Base-by-base conservation (phyloP, 2,888 invertebrate species). In the Gastrophysa polygoni region DNA sequence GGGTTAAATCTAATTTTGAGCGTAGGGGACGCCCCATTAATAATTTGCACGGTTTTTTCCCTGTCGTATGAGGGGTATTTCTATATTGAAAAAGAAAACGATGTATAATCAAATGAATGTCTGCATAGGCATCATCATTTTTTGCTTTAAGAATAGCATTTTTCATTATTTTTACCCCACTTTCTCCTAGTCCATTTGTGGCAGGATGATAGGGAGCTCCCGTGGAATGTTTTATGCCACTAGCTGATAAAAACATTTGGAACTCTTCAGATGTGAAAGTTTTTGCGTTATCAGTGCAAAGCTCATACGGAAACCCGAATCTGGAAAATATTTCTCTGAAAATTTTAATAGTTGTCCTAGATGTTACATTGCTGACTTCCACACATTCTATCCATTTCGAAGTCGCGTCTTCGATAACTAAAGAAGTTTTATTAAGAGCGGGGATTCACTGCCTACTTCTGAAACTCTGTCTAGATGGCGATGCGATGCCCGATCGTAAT, bases 151-250 rank as follows among this genome's bases (percentile, higher is more conserved):
- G 14, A 21, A 60, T 38, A n/a, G 49, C 49, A 1, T 55, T 60
- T 60, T 60, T 55, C 10, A 54, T 10, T 38, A 60, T 55, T 34
- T 60, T 60, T 1, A 60, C 60, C 10, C 48, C 60, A 21, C 55
- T 49, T 28, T 60, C 55, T 1, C 34, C 59, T 14, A 28, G n/a
- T 24, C 16, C 28, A 49, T 48, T 59, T 54, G 59, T 46, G 10
- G 54, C 18, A 14, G 59, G 54, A 21, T 59, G 38, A 20, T 47
- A 59, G 1, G 59, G 59, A 32, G 61, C 49, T 10, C 38, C 61
- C 1, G 56, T 16, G 2, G 49, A 2, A 43, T 61, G 61, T 50
- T 56, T 43, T 21, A 61, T 7, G 2, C n/a, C n/a, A 14, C 14
- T 48, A 2, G 7, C 21, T 11, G 48, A 48, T 5, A 28, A 17